phyloP scores from a whole-genome alignment of 2,797 vertebrate genomes.

The Moxostoma hubbsi region DNA sequence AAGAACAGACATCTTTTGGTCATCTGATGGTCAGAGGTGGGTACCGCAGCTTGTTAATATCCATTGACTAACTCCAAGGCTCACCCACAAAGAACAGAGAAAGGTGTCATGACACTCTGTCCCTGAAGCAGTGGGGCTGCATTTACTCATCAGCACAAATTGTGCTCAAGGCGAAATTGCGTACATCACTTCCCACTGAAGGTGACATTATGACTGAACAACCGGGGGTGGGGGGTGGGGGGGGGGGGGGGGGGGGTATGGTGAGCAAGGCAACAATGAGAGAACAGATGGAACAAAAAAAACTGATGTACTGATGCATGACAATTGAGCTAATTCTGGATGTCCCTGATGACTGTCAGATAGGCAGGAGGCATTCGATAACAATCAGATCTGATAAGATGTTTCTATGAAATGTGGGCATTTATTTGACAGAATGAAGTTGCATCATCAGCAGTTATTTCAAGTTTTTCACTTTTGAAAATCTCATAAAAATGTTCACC shows the following conservation, averaged over 20 bases:
- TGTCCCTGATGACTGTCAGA: constrained; percentile 42
- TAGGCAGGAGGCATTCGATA: constrained; percentile 29
- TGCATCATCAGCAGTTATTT: constrained; percentile 38
- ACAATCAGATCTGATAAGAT: constrained; percentile 25
- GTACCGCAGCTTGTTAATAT: constrained; percentile 3
- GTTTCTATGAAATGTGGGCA: not conserved
- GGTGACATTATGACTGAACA: constrained; percentile 30
- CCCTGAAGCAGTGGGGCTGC: constrained; percentile 22
- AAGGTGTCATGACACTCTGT: constrained; percentile 9
- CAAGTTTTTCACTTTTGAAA: not conserved
- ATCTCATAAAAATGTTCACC: not conserved
- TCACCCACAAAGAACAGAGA: not conserved
- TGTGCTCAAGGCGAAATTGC: constrained; percentile 16
- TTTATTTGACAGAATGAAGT: constrained; percentile 10
- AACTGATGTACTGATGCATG: constrained; percentile 5
- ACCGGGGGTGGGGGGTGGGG: no score
- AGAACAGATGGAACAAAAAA: constrained; percentile 41
- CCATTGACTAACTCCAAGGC: not conserved
- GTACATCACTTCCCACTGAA: constrained; percentile 25
- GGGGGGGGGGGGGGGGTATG: no score
- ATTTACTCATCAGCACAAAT: constrained; percentile 28
- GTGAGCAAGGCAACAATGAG: constrained; percentile 14
- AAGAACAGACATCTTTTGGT: not conserved
- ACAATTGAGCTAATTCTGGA: constrained; percentile 22
- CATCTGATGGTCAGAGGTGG: not conserved